Evolutionary conservation across 1,140 invertebrate species (phyloP), one percentile per base, ranked within the genome.

Genomic region (Diuraphis noxia): DNA sequence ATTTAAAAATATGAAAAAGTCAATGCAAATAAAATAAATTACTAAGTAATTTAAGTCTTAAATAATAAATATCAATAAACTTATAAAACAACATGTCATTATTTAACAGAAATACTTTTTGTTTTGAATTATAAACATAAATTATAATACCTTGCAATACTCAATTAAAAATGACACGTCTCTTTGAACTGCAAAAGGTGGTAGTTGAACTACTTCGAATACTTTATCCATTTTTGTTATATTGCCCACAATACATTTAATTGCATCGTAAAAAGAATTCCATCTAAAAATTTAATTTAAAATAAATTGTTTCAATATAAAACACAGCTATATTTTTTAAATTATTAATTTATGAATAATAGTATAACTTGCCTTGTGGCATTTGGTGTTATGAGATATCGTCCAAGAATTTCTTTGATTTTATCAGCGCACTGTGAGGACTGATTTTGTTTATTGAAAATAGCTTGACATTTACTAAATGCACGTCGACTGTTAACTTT

Each of bases 391-490:
- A 79, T 79, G 21, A 77, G 77, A 79, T 79, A 79, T 38, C 77
- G 6, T 38, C 36, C 36, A 6, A 79, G 77, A 38, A 36, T 38
- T 38, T 36, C 77, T 79, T 79, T 79, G 21, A 79, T 79, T 79
- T 79, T 85, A 85, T 85, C 82, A 43, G 82, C 82, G 46, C 23
- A n/a, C n/a, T 43, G 30, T 85, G 82, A n/a, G 2, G 82, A 85
- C 19, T 85, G 82, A 46, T 85, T 85, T 8, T 85, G 82, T 10
- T 85, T 85, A n/a, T 85, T 85, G 25, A 85, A 85, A 43, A 85
- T 46, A 2, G 81, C 17, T 43, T 40, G 81, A 40, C n/a, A 84
- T 84, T 84, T 84, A 40, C 19, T 21, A 84, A 84, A 84, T 25
- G 25, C 81, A 7, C 30, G 19, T 84, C 38, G 5, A 84, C 81